Conservation (phyloP, 2,797 vertebrate species). For the Pangasius mekongensis region DNA sequence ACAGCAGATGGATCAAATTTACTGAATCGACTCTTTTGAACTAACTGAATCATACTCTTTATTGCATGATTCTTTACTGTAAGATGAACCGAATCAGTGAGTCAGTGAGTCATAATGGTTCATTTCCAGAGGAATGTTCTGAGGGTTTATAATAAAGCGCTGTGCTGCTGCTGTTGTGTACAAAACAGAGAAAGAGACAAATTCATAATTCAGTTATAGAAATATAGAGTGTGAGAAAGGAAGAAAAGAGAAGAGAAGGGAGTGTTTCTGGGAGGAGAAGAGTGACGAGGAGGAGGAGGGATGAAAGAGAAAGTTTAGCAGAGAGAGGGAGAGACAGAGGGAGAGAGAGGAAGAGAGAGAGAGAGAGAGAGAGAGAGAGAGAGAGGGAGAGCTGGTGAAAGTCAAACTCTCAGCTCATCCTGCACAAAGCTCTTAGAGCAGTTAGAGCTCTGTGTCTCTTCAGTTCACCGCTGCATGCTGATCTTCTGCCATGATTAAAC, state of each 20-base stretch:
- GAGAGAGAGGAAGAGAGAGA: constrained; percentile 20
- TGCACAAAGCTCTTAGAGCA: not conserved
- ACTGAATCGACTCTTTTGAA: not conserved
- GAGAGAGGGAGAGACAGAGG: constrained; percentile 10
- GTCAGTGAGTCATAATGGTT: not conserved
- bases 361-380: constrained; percentile 18
- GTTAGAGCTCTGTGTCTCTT: not conserved
- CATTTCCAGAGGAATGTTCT: not conserved
- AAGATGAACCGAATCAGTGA: not conserved
- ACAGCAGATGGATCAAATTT: not conserved
- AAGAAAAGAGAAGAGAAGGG: not conserved
- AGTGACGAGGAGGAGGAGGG: constrained; percentile 26
- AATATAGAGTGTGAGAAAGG: not conserved
- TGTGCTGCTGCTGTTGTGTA: not conserved
- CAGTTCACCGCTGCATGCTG: not conserved
- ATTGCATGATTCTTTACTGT: not conserved
- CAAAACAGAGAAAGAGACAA: not conserved
- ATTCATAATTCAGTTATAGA: not conserved
- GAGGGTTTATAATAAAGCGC: not conserved
- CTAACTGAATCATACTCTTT: not conserved
- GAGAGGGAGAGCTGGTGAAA: constrained; percentile 16
- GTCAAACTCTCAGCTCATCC: constrained; percentile 7
- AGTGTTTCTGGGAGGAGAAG: constrained; percentile 28
- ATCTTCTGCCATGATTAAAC: constrained; percentile 19
- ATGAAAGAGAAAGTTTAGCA: constrained; percentile 35